These are phyloP conservation scores for Drosophila azteca DNA, from an alignment of 1,140 invertebrate species.

Conservation along the genomic window DNA sequence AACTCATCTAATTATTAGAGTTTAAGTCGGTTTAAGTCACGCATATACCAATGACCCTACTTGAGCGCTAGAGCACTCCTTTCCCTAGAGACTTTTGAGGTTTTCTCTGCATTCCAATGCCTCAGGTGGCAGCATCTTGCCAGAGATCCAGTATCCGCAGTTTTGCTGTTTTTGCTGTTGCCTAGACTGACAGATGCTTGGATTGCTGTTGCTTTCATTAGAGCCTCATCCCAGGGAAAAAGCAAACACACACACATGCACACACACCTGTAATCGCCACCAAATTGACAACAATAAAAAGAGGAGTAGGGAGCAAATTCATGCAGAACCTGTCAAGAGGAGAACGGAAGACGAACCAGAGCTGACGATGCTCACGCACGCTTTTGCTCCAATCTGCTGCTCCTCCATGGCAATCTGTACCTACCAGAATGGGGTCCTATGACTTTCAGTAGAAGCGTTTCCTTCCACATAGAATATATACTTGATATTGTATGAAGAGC, in stretches of 20 bases:
- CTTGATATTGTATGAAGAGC: too few species aligned
- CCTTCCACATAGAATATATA: too few species aligned
- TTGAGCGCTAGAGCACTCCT: too few species aligned
- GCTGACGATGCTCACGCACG: slow-evolving; percentile 51
- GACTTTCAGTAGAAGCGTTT: too few species aligned
- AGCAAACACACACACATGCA: slow-evolving; percentile 10
- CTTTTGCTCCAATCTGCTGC: slow-evolving; percentile 32
- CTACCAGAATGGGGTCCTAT: too few species aligned
- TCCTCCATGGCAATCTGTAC: slow-evolving; percentile 20
- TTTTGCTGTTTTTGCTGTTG: not conserved
- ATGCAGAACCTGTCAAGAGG: slow-evolving; percentile 64
- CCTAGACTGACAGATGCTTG: slow-evolving; percentile 22
- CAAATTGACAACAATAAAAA: slow-evolving; percentile 76
- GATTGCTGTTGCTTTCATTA: slow-evolving; percentile 37
- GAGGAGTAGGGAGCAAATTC: slow-evolving; percentile 23
- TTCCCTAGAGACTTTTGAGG: too few species aligned
- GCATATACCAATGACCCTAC: too few species aligned
- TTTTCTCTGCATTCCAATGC: too few species aligned
- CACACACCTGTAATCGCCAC: slow-evolving; percentile 56
- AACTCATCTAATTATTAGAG: too few species aligned
- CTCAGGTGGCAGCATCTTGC: not conserved
- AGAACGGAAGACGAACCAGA: slow-evolving; percentile 42
- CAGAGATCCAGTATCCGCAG: not conserved
- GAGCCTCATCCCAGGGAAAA: slow-evolving; percentile 22
- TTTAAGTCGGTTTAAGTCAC: too few species aligned